Evolutionary conservation across 2,888 invertebrate genomes (phyloP), one percentile per base, ranked within the genome.

Genomic region (Tetragnatha montana): DNA sequence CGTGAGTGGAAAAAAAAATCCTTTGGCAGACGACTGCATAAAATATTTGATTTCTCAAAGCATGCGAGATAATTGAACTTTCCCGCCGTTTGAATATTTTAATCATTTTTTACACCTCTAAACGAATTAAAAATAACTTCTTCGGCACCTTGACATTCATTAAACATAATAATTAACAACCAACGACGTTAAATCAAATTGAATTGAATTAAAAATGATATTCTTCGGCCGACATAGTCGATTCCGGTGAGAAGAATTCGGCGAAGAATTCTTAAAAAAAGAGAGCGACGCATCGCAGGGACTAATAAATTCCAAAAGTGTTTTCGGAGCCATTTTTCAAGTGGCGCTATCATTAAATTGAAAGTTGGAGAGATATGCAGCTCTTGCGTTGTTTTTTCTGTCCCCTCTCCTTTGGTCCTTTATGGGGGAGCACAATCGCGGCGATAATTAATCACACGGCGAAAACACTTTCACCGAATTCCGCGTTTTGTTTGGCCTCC

Each of bases 321-420:
- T 74, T 86, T 86, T 85, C 70, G 0, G 12, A 21, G 49, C 68
- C 60, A 74, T 80, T 86, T 86, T 86, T 80, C 73, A 86, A 80
- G 21, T 35, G 51, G 22, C 21, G 68, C 47, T 85, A 51, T 78
- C 79, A 79, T 79, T 47, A 51, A 85, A 86, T 85, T 78, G 70
- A 78, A 70, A 79, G 85, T 85, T 73, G 35, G 73, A 22, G 75
- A 60, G 47, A 81, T 49, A 70, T 70, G 74, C 22, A 51, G 22
- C 12, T 14, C n/a, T 82, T 17, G 12, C 14, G 60, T 71, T 73
- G 71, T 74, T 71, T 60, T 4, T 6, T 1, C 22, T 14, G 2
- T 76, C 21, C 1, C 19, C 6, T 50, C 19, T 35, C 60, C 17
- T 60, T 60, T 60, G 60, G 8, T 10, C 60, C 60, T 17, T 60